Evolutionary conservation across 2,797 vertebrate genomes (phyloP).

Genomic region (Girardinus metallicus): DNA sequence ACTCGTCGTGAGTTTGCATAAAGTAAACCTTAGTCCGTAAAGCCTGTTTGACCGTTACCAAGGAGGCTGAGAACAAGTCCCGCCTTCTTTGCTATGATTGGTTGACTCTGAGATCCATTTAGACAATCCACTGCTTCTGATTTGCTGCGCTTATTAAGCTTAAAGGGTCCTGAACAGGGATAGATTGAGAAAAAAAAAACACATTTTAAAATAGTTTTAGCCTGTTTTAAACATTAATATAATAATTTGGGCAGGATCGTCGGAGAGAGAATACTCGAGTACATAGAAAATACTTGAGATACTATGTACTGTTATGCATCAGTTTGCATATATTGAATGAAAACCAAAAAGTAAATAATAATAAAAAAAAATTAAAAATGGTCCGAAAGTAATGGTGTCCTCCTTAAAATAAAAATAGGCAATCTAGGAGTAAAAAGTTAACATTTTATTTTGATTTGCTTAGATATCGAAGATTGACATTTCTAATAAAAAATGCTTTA

Average conservation of each 20-base stretch:
- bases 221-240: neutral
- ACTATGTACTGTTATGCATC: neutral
- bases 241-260: neutral
- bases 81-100: slow-evolving; percentile 53
- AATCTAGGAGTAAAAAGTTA: neutral
- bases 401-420: neutral
- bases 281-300: neutral
- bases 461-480: neutral
- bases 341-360: neutral
- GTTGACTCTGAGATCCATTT: neutral
- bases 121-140: slow-evolving; percentile 12
- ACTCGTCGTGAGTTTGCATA: neutral
- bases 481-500: neutral
- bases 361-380: neutral
- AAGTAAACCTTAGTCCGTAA: neutral
- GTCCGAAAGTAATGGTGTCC: neutral
- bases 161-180: slow-evolving; percentile 15
- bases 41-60: neutral
- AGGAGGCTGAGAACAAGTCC: neutral
- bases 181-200: too few species aligned
- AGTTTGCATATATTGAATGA: neutral
- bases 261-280: neutral
- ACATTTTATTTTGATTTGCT: neutral
- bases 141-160: slow-evolving; percentile 37
- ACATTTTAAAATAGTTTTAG: neutral